A percentile compares a stretch with the other conserved stretches of the same genome.
phyloP scores from a whole-genome alignment of 2,797 vertebrate species.

The Silurus aristotelis region DNA sequence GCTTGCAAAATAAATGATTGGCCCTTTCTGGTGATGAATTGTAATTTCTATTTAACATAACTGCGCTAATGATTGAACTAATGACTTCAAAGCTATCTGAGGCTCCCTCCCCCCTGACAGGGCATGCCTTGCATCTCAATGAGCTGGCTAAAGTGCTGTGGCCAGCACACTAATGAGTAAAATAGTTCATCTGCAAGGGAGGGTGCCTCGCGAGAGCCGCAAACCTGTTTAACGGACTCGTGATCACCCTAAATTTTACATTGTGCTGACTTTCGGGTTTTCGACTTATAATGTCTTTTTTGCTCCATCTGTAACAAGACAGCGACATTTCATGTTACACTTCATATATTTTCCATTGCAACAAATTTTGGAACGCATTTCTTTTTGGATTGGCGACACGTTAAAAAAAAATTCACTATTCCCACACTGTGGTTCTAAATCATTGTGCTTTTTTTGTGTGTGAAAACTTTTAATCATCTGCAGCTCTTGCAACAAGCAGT shows the following conservation, averaged over 20 bases:
- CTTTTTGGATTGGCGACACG: background rate
- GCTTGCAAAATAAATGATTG: slow-evolving; percentile 76
- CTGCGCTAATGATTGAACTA: slow-evolving; percentile 80
- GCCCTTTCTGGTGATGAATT: slow-evolving; percentile 81
- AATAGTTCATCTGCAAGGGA: slow-evolving; percentile 46
- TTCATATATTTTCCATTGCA: background rate
- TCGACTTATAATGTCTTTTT: slow-evolving; percentile 10
- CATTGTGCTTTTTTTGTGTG: background rate
- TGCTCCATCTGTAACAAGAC: slow-evolving; percentile 19
- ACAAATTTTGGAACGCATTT: background rate
- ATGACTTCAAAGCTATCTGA: slow-evolving; percentile 79
- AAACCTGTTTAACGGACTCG: slow-evolving; percentile 57
- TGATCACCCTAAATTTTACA: slow-evolving; percentile 11
- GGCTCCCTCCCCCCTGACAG: slow-evolving; percentile 65
- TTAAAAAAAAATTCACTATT: background rate
- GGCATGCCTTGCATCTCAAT: slow-evolving; percentile 73
- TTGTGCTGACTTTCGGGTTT: slow-evolving; percentile 12
- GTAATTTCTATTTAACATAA: slow-evolving; percentile 85
- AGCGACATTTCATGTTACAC: slow-evolving; percentile 1
- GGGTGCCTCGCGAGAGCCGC: slow-evolving; percentile 49
- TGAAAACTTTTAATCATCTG: background rate
- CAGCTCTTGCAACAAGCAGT: background rate
- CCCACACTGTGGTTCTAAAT: background rate
- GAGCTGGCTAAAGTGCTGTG: slow-evolving; percentile 46
- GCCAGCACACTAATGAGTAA: slow-evolving; percentile 47